phyloP scores from a whole-genome alignment of 1,140 invertebrate genomes.

The Bilobella aurantiaca region DNA sequence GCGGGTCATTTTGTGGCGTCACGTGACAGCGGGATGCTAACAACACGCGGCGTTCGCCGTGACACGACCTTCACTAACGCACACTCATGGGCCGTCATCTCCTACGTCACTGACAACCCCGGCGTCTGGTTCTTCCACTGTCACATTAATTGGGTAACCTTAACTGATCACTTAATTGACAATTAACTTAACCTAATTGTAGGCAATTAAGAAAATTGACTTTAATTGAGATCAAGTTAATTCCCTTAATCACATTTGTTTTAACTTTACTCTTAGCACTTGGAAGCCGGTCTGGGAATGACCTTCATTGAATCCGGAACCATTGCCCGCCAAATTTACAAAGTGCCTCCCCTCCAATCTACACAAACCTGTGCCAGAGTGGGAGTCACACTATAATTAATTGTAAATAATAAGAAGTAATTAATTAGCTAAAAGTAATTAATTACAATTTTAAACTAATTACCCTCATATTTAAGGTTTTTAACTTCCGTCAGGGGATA shows the following conservation, averaged over 20 bases:
- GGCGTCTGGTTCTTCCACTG: constrained; percentile 11
- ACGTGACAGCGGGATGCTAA: background rate
- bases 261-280: background rate
- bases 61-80: background rate
- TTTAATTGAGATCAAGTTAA: too few relatives aligned
- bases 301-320: background rate
- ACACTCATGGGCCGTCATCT: background rate
- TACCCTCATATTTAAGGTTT: too few relatives aligned
- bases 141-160: background rate
- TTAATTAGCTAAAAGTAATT: too few relatives aligned
- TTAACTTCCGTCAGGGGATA: too few relatives aligned
- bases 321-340: background rate
- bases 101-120: constrained; percentile 2
- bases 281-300: background rate
- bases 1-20: background rate
- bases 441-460: too few relatives aligned
- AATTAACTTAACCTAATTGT: too few relatives aligned
- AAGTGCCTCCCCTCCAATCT: background rate
- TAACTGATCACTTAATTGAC: background rate
- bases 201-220: too few relatives aligned
- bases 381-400: too few relatives aligned
- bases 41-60: background rate
- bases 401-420: too few relatives aligned
- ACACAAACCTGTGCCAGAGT: background rate
- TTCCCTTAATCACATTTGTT: background rate